Conservation (phyloP, 2,888 invertebrate genomes). For the Heliconius ismenius region DNA sequence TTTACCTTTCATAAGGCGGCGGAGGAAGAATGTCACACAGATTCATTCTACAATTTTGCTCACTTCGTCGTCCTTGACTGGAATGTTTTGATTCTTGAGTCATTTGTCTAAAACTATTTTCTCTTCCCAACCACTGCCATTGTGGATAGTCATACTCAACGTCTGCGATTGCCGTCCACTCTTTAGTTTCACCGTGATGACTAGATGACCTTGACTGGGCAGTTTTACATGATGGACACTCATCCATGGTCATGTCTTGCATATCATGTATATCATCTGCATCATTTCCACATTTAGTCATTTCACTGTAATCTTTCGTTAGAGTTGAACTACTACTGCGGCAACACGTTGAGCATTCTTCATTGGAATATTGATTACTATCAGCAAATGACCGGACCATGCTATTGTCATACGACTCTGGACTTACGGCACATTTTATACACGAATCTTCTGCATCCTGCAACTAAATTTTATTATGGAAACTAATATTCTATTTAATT, state of each 20-base stretch:
- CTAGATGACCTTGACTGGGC: constrained; percentile 74
- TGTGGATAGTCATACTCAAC: constrained; percentile 78
- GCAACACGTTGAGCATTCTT: constrained; percentile 77
- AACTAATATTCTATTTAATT: not conserved
- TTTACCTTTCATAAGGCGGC: constrained; percentile 77
- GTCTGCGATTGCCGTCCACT: constrained; percentile 72
- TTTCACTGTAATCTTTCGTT: constrained; percentile 77
- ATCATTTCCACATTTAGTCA: constrained; percentile 78
- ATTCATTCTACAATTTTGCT: constrained; percentile 76
- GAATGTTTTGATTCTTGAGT: constrained; percentile 64
- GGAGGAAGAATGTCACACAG: constrained; percentile 74
- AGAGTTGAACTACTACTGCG: constrained; percentile 75
- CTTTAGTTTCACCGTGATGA: constrained; percentile 72
- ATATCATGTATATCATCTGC: constrained; percentile 68
- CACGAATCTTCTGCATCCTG: constrained; percentile 80
- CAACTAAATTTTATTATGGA: constrained; percentile 42
- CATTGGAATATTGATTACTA: constrained; percentile 76
- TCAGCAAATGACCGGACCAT: constrained; percentile 74
- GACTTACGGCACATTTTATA: constrained; percentile 79
- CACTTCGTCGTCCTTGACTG: constrained; percentile 64
- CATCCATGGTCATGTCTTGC: constrained; percentile 74
- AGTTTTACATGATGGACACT: constrained; percentile 76
- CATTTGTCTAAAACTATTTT: constrained; percentile 73
- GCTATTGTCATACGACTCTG: constrained; percentile 80
- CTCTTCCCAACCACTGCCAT: constrained; percentile 77